Conservation (phyloP, 2,113 vertebrate genomes). For the Alethe diademata region DNA sequence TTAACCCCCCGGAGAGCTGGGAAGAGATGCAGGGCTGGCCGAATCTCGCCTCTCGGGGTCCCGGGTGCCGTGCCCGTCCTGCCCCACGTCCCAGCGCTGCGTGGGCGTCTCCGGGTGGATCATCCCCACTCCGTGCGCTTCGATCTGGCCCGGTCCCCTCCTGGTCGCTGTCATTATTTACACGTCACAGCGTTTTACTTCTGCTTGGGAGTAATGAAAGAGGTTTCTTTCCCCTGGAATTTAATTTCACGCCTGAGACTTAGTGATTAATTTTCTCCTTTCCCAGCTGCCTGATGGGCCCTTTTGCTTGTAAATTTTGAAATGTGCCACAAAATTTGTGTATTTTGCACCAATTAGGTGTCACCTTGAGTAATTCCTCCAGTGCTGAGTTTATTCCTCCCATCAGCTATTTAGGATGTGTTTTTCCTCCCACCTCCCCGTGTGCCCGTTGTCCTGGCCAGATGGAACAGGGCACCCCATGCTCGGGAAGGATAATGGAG, state of each 20-base stretch:
- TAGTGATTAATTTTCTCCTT: slow-evolving; percentile 72
- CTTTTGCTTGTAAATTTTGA: slow-evolving; percentile 71
- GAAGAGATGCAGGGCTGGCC: neutral
- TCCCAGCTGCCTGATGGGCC: slow-evolving; percentile 48
- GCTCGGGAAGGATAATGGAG: neutral
- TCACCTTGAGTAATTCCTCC: slow-evolving; percentile 69
- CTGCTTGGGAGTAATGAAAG: slow-evolving; percentile 65
- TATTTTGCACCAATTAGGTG: slow-evolving; percentile 74
- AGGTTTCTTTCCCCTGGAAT: slow-evolving; percentile 73
- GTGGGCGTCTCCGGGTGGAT: fast-evolving
- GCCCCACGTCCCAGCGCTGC: fast-evolving
- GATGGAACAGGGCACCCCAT: neutral
- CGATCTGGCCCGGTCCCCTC: neutral
- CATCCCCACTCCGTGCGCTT: fast-evolving
- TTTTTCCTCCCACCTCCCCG: neutral
- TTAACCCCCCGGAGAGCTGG: neutral
- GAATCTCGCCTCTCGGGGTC: neutral
- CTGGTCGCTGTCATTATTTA: slow-evolving; percentile 5
- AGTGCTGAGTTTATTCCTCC: slow-evolving; percentile 50
- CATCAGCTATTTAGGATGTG: neutral
- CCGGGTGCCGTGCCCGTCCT: neutral
- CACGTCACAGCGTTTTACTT: slow-evolving; percentile 49
- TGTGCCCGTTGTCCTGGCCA: neutral
- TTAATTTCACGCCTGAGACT: slow-evolving; percentile 79
- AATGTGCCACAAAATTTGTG: slow-evolving; percentile 69